phyloP scores from a whole-genome alignment of 2,888 invertebrate genomes.

The Oithona nana region DNA sequence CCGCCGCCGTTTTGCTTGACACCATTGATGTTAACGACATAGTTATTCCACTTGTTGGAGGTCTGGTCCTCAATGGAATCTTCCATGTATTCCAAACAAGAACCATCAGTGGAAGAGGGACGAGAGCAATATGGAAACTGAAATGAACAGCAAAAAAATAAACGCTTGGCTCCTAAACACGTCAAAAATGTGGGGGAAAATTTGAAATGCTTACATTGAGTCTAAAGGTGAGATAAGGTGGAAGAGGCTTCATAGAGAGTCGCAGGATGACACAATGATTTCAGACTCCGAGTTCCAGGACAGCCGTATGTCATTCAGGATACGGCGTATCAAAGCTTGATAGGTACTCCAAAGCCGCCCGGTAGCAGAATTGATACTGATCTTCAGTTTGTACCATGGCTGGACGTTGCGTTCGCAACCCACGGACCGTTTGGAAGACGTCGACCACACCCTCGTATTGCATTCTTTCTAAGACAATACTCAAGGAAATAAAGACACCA shows the following conservation, averaged over 20 bases:
- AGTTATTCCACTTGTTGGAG: not conserved
- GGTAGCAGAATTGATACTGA: slow-evolving; percentile 99
- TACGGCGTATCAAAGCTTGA: slow-evolving; percentile 86
- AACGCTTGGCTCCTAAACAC: too few species aligned
- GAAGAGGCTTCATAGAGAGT: slow-evolving; percentile 4
- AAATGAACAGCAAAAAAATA: not conserved
- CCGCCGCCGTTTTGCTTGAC: too few species aligned
- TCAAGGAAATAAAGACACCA: slow-evolving; percentile 92
- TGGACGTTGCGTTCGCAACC: slow-evolving; percentile 89
- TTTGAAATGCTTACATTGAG: too few species aligned
- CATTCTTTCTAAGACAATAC: slow-evolving; percentile 95
- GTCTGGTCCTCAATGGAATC: too few species aligned
- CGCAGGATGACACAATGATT: slow-evolving; percentile 16
- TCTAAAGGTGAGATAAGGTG: slow-evolving; percentile 6
- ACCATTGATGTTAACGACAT: not conserved
- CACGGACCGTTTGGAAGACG: slow-evolving; percentile 96
- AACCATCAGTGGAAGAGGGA: too few species aligned
- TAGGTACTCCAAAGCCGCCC: slow-evolving; percentile 92
- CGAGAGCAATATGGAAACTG: not conserved
- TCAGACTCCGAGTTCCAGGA: slow-evolving; percentile 18
- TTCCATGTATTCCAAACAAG: too few species aligned
- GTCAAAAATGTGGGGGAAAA: too few species aligned
- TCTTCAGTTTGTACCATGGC: slow-evolving; percentile 99
- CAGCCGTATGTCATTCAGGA: slow-evolving; percentile 16
- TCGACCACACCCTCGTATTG: slow-evolving; percentile 97